Conservation (phyloP, 1,140 invertebrate genomes). For the Streblospio benedicti region DNA sequence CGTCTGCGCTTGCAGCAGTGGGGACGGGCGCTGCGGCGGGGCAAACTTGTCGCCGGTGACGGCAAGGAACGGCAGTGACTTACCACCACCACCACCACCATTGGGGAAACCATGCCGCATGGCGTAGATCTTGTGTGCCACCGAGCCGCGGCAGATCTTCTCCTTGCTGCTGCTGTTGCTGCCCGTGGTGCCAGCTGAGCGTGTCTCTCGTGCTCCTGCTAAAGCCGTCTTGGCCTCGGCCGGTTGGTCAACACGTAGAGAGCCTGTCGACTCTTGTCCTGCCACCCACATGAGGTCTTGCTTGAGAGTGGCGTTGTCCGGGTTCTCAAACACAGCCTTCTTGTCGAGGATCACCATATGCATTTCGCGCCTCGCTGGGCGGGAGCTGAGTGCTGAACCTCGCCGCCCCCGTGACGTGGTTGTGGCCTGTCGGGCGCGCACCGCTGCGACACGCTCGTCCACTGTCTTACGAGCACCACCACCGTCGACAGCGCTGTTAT, state of each 20-base stretch:
- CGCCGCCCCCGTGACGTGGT: not conserved
- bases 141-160: conserved; percentile 34
- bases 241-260: conserved; percentile 18
- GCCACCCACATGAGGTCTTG: conserved; percentile 30
- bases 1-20: too few species aligned
- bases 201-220: conserved; percentile 11
- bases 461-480: not conserved
- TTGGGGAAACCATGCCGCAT: too few species aligned
- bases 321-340: conserved; percentile 22
- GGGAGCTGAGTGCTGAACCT: not conserved
- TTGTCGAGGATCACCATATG: conserved; percentile 33
- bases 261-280: conserved; percentile 30
- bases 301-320: conserved; percentile 24
- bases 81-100: too few species aligned
- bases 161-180: conserved; percentile 26
- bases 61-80: too few species aligned
- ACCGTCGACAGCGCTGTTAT: not conserved
- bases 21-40: too few species aligned
- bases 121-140: conserved; percentile 13
- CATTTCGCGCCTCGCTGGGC: too few species aligned
- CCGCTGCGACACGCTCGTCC: not conserved
- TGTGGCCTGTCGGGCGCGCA: not conserved
- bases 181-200: not conserved
- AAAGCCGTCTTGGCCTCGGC: not conserved
- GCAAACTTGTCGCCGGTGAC: too few species aligned